Conservation (phyloP, 1,140 invertebrate species). For the Pachypeltis micranthus region DNA sequence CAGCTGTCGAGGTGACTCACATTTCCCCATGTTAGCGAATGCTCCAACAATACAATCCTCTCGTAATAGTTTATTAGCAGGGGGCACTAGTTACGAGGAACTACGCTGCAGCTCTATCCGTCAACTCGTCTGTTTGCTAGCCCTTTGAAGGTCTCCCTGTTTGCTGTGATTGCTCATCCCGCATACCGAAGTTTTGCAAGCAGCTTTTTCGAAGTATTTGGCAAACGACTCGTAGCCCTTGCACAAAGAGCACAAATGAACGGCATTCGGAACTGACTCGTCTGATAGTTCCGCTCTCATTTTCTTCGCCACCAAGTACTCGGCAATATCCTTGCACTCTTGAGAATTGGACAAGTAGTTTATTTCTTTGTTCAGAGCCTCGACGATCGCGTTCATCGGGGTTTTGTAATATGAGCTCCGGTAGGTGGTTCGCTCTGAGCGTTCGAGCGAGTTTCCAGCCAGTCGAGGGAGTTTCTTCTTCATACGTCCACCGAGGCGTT, state of each 20-base stretch:
- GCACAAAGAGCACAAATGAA: neutral
- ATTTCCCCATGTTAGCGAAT: too few relatives aligned
- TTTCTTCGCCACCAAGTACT: neutral
- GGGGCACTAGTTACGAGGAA: too few relatives aligned
- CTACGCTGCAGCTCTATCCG: too few relatives aligned
- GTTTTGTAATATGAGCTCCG: neutral
- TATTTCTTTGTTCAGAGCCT: neutral
- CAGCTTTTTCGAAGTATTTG: neutral
- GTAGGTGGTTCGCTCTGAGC: neutral
- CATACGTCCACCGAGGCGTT: neutral
- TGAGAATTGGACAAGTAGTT: neutral
- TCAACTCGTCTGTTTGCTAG: too few relatives aligned
- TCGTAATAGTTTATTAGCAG: too few relatives aligned
- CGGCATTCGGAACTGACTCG: neutral
- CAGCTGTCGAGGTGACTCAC: too few relatives aligned
- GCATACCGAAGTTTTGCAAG: neutral
- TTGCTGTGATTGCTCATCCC: too few relatives aligned
- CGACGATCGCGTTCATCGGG: neutral
- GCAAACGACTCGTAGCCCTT: neutral
- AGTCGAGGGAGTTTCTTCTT: neutral
- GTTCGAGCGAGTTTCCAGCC: neutral
- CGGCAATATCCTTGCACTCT: neutral
- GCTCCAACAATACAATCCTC: too few relatives aligned
- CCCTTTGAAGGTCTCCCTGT: too few relatives aligned
- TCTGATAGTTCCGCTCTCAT: neutral